Evolutionary conservation across 1,140 invertebrate species (phyloP).

Genomic region (Penaeus vannamei): DNA sequence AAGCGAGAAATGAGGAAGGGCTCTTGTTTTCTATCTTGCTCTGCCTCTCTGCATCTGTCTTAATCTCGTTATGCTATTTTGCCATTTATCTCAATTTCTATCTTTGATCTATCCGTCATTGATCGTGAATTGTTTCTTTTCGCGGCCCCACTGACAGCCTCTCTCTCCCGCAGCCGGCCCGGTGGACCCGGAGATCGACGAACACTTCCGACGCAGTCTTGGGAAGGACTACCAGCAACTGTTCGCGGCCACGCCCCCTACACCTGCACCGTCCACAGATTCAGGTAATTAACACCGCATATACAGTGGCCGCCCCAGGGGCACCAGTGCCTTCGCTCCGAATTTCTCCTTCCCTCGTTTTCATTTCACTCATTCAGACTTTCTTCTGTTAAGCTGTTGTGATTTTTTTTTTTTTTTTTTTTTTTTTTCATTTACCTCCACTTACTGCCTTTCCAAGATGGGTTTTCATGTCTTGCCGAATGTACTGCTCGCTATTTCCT

Average conservation of each 20-base stretch:
- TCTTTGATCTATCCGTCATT: too few relatives aligned
- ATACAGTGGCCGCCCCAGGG: not conserved
- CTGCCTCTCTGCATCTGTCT: too few relatives aligned
- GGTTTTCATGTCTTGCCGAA: not conserved
- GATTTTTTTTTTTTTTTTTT: not conserved
- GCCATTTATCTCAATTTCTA: too few relatives aligned
- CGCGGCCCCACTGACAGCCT: not conserved
- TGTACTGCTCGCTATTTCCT: too few relatives aligned
- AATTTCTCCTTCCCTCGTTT: too few relatives aligned
- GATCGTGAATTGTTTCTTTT: too few relatives aligned
- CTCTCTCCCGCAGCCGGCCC: constrained; percentile 49
- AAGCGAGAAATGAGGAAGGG: too few relatives aligned
- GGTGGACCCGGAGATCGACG: constrained; percentile 90
- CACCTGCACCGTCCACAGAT: constrained; percentile 42
- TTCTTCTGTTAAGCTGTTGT: not conserved
- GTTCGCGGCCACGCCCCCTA: constrained; percentile 72
- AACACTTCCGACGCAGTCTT: constrained; percentile 93
- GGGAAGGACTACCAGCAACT: constrained; percentile 89
- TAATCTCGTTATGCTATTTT: too few relatives aligned
- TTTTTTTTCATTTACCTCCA: not conserved
- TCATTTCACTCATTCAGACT: not conserved
- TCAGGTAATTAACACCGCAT: constrained; percentile 36
- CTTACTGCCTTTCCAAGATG: not conserved
- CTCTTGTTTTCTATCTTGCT: too few relatives aligned
- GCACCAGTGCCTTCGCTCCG: too few relatives aligned